Percentiles rank a stretch among this genome's conserved stretches.
Conservation (phyloP, 1,140 invertebrate genomes). For the Oncopeltus fasciatus region DNA sequence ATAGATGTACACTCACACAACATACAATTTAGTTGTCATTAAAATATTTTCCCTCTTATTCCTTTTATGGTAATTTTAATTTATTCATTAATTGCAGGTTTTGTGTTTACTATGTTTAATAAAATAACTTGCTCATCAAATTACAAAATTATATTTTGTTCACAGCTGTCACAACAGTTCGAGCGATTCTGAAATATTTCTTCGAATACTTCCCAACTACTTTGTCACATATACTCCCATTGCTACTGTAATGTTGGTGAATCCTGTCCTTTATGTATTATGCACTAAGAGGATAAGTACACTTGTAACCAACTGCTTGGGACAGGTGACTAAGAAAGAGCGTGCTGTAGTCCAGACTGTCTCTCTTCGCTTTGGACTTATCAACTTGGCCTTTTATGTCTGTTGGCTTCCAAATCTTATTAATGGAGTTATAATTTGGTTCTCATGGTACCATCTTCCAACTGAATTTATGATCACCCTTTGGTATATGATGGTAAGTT, state of each 20-base stretch:
- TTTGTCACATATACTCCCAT: slow-evolving; percentile 58
- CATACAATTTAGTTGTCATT: too few relatives aligned
- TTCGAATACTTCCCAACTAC: slow-evolving; percentile 62
- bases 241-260: slow-evolving; percentile 53
- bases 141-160: neutral
- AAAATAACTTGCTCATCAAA: neutral
- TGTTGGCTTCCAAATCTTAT: slow-evolving; percentile 71
- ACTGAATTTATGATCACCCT: slow-evolving; percentile 46
- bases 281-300: slow-evolving; percentile 47
- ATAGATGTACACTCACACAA: too few relatives aligned
- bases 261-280: slow-evolving; percentile 52
- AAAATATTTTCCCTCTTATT: too few relatives aligned
- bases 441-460: slow-evolving; percentile 55
- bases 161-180: slow-evolving; percentile 44
- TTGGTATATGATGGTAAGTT: slow-evolving; percentile 67
- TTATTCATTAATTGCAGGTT: too few relatives aligned
- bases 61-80: too few relatives aligned
- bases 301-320: slow-evolving; percentile 33
- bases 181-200: slow-evolving; percentile 39
- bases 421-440: slow-evolving; percentile 60
- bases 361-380: slow-evolving; percentile 55
- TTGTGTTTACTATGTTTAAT: too few relatives aligned
- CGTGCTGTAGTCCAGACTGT: slow-evolving; percentile 51
- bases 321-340: slow-evolving; percentile 47
- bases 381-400: slow-evolving; percentile 60